These are phyloP conservation scores for Idaea straminata DNA, from an alignment of 2,888 invertebrate species.

Conservation along the genomic window DNA sequence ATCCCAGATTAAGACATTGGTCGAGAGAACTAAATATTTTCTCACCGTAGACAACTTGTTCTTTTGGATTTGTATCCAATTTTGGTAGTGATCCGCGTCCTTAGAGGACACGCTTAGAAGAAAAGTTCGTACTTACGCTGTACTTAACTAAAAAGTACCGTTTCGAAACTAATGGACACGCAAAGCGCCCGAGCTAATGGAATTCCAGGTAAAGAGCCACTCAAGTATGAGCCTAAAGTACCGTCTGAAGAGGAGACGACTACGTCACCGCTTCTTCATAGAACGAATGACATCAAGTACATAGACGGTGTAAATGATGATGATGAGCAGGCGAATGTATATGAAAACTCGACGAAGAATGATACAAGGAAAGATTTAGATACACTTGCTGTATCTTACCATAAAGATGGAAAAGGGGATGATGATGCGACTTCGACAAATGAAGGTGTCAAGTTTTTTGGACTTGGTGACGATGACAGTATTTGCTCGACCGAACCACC, in stretches of 20 bases:
- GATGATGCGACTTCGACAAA: slow-evolving; percentile 69
- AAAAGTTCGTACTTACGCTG: slow-evolving; percentile 52
- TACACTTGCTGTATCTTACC: slow-evolving; percentile 54
- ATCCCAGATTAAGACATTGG: slow-evolving; percentile 82
- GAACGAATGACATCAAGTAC: slow-evolving; percentile 56
- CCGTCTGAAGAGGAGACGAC: slow-evolving; percentile 75
- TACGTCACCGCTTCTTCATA: slow-evolving; percentile 67
- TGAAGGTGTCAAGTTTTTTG: slow-evolving; percentile 76
- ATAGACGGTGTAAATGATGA: slow-evolving; percentile 59
- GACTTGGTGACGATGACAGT: slow-evolving; percentile 74
- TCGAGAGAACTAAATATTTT: slow-evolving; percentile 67
- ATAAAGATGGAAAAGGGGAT: slow-evolving; percentile 51
- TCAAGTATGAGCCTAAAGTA: slow-evolving; percentile 63
- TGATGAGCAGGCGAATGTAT: slow-evolving; percentile 45
- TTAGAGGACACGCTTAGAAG: slow-evolving; percentile 50
- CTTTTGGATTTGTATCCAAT: slow-evolving; percentile 57
- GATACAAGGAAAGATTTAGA: slow-evolving; percentile 46
- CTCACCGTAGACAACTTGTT: slow-evolving; percentile 57
- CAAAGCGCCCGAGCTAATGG: slow-evolving; percentile 69
- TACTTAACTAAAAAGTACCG: slow-evolving; percentile 49
- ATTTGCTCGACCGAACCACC: slow-evolving; percentile 65
- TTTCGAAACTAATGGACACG: slow-evolving; percentile 69
- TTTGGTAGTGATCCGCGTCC: slow-evolving; percentile 53
- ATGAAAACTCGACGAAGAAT: slow-evolving; percentile 64
- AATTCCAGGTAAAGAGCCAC: slow-evolving; percentile 67